Conservation (phyloP, 1,140 invertebrate genomes). For the Leucophenga varia region DNA sequence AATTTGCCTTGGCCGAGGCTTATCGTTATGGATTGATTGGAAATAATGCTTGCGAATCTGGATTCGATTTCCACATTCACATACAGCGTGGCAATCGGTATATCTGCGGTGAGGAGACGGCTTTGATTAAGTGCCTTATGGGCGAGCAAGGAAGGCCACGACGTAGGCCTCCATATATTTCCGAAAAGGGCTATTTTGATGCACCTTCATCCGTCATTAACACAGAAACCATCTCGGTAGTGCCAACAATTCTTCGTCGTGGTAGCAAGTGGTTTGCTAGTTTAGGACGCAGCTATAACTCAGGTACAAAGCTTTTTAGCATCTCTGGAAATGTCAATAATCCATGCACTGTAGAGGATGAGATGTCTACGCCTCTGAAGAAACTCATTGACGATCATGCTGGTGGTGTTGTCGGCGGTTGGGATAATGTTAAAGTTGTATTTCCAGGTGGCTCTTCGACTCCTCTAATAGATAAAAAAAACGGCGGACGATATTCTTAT, state of each 20-base stretch:
- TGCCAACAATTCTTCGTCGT: slow-evolving; percentile 92
- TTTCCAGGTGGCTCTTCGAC: slow-evolving; percentile 98
- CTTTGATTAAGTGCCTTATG: slow-evolving; percentile 96
- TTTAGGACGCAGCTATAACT: slow-evolving; percentile 91
- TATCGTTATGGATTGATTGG: slow-evolving; percentile 94
- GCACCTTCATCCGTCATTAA: slow-evolving; percentile 96
- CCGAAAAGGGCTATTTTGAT: slow-evolving; percentile 95
- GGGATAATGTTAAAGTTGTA: slow-evolving; percentile 95
- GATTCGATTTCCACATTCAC: slow-evolving; percentile 97
- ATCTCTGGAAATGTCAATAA: slow-evolving; percentile 98
- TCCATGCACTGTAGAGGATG: slow-evolving; percentile 98
- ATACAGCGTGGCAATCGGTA: slow-evolving; percentile 95
- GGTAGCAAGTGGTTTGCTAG: slow-evolving; percentile 93
- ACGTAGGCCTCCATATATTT: slow-evolving; percentile 96
- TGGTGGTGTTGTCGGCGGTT: slow-evolving; percentile 95
- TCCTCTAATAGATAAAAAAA: slow-evolving; percentile 89
- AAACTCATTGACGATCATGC: slow-evolving; percentile 94
- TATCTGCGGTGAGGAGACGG: slow-evolving; percentile 99
- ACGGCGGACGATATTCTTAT: slow-evolving; percentile 89
- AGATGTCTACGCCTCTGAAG: slow-evolving; percentile 97
- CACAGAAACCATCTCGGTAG: slow-evolving; percentile 95
- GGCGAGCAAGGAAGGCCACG: slow-evolving; percentile 97
- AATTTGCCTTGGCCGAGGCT: slow-evolving; percentile 95
- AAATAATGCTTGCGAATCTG: slow-evolving; percentile 93
- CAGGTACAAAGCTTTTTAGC: slow-evolving; percentile 96